Percentiles rank a stretch among this genome's conserved stretches.
These are phyloP conservation scores for Taenaris catops DNA, from an alignment of 2,888 invertebrate genomes.

Conservation along the genomic window DNA sequence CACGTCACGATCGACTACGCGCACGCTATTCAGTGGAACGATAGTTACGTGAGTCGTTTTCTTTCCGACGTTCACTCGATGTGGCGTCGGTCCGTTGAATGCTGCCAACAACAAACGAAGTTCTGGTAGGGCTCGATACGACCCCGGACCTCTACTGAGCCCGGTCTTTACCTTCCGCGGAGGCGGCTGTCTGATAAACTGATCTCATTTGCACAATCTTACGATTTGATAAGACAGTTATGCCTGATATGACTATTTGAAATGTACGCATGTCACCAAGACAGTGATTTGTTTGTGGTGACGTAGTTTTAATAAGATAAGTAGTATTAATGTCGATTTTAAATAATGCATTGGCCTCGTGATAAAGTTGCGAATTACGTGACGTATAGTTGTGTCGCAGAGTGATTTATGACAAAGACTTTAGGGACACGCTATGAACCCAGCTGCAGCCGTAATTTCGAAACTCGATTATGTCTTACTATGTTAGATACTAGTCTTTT, in stretches of 20 bases:
- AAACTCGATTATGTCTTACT: conserved; percentile 11
- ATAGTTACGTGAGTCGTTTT: conserved; percentile 69
- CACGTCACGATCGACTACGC: conserved; percentile 70
- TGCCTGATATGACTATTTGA: conserved; percentile 48
- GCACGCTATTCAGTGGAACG: conserved; percentile 69
- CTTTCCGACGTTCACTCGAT: conserved; percentile 70
- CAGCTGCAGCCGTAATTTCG: conserved; percentile 15
- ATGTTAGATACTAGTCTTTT: background rate
- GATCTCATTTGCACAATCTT: conserved; percentile 70
- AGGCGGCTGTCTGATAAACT: conserved; percentile 47
- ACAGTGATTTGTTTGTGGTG: conserved; percentile 67
- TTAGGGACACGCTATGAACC: conserved; percentile 13
- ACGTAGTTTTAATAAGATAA: conserved; percentile 34
- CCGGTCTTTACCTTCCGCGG: conserved; percentile 38
- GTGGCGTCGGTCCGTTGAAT: conserved; percentile 62
- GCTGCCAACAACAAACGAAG: conserved; percentile 56
- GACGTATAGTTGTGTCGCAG: conserved; percentile 12
- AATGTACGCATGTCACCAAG: conserved; percentile 53
- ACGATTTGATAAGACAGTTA: conserved; percentile 63
- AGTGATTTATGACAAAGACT: conserved; percentile 23
- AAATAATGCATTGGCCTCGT: conserved; percentile 25
- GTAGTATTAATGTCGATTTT: conserved; percentile 18
- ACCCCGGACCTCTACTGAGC: conserved; percentile 48
- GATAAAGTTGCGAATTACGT: conserved; percentile 12
- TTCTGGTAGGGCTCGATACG: conserved; percentile 47